Evolutionary conservation across 2,797 vertebrate genomes (phyloP), one percentile per base, ranked within the genome.

Genomic region (Pseudotriccus pelzelni): DNA sequence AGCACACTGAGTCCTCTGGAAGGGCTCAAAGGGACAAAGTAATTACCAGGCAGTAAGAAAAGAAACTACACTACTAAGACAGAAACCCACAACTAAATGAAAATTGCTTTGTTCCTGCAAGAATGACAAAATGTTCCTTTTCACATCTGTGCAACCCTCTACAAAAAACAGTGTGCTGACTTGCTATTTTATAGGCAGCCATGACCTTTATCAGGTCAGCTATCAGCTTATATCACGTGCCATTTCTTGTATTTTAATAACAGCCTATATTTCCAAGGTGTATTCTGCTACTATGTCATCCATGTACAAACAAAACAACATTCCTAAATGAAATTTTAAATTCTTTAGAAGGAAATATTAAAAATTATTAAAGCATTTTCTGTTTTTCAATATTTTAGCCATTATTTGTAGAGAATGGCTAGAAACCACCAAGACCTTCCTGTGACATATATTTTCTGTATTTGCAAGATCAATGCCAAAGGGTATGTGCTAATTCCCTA

Each of bases 211-310:
- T 25, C 49, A 47, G 10, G 14, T 14, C 41, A 79, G 41, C 7
- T 32, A 68, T 53, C 12, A 50, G 7, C 37, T n/a, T 20, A 63
- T 67, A 9, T 28, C 32, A 41, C 0, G 0, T 11, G 5, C 2
- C 2, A n/a, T 47, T 82, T 70, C 14, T 43, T 78, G 5, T 56
- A 25, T 62, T 73, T 86, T 25, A 76, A 14, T 27, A 88, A 64
- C 2, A 50, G 22, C 12, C 74, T 12, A n/a, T 10, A 39, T 64
- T 85, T 83, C 64, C 28, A 25, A 20, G 12, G 20, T 15, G 4
- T 34, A 37, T 41, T 20, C 46, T 56, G 36, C 41, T 60, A 34
- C 32, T 63, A 67, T 14, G 28, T 25, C 39, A 75, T 3, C 22
- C 14, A 49, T 36, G 14, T 17, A 84, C 7, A 66, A 2, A 70